These are phyloP conservation scores for Dendrocopos noguchii DNA, from an alignment of 2,113 vertebrate genomes.

Conservation along the genomic window DNA sequence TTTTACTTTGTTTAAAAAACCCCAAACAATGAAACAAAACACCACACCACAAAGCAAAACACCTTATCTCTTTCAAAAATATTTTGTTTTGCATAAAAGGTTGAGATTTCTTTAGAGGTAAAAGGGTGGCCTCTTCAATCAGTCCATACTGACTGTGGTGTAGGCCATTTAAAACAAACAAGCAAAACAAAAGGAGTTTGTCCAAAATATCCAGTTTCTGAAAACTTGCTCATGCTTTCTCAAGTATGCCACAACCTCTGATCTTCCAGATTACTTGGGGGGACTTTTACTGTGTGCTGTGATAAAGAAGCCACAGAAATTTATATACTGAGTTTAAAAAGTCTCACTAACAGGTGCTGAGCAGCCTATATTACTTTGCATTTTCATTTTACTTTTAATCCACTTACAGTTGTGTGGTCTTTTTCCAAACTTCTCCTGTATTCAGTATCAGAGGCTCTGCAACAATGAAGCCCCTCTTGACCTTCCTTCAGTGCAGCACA, in stretches of 20 bases:
- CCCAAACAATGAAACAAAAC: no score
- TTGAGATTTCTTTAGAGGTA: neutral
- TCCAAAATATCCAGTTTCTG: neutral
- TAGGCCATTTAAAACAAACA: neutral
- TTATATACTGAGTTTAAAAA: neutral
- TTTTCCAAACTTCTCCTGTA: neutral
- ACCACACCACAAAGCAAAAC: no score
- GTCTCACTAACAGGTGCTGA: neutral
- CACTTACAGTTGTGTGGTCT: neutral
- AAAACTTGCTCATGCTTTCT: neutral
- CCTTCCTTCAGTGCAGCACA: neutral
- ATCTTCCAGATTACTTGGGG: neutral
- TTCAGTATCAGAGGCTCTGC: neutral
- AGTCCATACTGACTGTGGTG: neutral
- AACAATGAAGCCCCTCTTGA: neutral
- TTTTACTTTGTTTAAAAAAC: no score
- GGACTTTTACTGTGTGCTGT: neutral
- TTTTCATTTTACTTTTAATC: neutral
- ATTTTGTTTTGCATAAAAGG: neutral
- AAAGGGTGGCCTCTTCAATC: neutral
- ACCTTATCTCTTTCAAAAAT: neutral
- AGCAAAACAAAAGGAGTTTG: accelerated
- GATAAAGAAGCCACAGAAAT: neutral
- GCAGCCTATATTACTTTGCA: no score
- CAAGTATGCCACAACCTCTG: neutral